Conservation (phyloP, 2,113 vertebrate species). For the Pongo pygmaeus region DNA sequence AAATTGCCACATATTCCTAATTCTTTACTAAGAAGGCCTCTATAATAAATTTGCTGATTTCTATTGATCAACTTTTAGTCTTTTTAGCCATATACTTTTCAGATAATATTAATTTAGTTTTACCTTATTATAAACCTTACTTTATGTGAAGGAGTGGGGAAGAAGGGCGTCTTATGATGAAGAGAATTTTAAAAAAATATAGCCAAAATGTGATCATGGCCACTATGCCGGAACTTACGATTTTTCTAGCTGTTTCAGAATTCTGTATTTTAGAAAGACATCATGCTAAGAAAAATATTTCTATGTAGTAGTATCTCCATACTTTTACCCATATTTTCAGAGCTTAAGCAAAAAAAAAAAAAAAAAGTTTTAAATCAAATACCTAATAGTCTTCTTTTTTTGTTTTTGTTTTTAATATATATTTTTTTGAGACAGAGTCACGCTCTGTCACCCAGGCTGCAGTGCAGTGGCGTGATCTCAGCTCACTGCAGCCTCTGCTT, state of each 20-base stretch:
- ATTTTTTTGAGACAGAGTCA: too few relatives aligned
- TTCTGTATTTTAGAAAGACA: background rate
- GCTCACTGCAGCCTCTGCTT: too few relatives aligned
- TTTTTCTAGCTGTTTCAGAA: background rate
- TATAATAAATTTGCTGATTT: background rate
- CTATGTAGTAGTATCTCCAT: background rate
- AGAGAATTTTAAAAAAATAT: background rate
- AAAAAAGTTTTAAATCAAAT: background rate
- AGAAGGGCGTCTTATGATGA: background rate
- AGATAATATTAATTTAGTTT: background rate
- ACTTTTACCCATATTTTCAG: background rate
- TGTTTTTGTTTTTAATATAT: too few relatives aligned
- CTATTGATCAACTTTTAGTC: background rate
- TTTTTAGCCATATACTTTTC: background rate
- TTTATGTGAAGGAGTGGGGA: background rate
- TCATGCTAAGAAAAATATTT: constrained; percentile 2
- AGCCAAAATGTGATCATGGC: background rate
- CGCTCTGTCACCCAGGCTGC: too few relatives aligned
- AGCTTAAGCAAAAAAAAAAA: background rate
- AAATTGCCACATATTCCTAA: constrained; percentile 20
- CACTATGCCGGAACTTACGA: background rate
- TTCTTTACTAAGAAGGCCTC: background rate
- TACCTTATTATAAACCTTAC: background rate
- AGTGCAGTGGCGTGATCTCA: too few relatives aligned
- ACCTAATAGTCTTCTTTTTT: background rate